These are phyloP conservation scores for Proales similis DNA, from an alignment of 1,140 invertebrate genomes.

Conservation along the genomic window DNA sequence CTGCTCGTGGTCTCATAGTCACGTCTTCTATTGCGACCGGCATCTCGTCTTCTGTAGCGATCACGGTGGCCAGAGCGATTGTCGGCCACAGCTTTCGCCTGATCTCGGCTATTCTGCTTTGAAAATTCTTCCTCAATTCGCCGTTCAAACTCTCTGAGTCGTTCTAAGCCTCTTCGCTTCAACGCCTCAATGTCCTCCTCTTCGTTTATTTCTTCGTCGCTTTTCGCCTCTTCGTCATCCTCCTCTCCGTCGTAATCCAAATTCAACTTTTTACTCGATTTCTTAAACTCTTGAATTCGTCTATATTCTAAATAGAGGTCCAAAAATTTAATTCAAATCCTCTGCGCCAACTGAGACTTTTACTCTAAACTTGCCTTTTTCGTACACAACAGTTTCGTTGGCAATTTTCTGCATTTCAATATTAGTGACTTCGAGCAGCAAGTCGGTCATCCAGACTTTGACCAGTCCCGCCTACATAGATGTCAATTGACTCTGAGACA, in stretches of 20 bases:
- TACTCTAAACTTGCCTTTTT: not conserved
- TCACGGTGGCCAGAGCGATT: not conserved
- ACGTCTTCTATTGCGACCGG: no score
- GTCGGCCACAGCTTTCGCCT: not conserved
- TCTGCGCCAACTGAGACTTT: not conserved
- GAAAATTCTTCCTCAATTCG: not conserved
- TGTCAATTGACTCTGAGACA: no score
- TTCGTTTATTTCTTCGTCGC: not conserved
- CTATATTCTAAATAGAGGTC: not conserved
- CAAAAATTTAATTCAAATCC: not conserved
- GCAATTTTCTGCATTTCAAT: not conserved
- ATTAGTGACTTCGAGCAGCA: constrained; percentile 30
- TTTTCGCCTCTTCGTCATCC: not conserved
- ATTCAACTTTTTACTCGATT: constrained; percentile 4
- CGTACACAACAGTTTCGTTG: constrained; percentile 18
- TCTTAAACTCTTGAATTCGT: constrained; percentile 3
- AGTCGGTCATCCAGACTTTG: constrained; percentile 31
- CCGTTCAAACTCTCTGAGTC: constrained; percentile 2
- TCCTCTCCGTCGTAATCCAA: constrained; percentile 10
- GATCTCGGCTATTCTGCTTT: not conserved
- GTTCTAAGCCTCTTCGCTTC: not conserved
- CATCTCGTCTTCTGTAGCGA: not conserved
- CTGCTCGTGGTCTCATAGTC: no score
- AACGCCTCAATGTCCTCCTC: constrained; percentile 31
- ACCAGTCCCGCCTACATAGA: constrained; percentile 5